Conservation (phyloP, 2,797 vertebrate species). For the Cryptoblepharus egeriae region DNA sequence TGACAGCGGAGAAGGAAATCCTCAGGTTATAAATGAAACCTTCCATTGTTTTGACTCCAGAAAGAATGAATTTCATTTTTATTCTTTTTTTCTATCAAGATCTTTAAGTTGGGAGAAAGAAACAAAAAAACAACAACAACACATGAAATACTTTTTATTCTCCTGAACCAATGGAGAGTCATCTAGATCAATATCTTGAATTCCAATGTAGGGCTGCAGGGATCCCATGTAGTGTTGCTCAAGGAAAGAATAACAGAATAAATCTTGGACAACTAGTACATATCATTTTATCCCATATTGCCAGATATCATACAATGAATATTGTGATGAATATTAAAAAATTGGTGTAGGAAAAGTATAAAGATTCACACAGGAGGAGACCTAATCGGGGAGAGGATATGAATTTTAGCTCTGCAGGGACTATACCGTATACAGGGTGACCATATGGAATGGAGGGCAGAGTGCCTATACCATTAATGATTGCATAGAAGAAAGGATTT, state of each 20-base stretch:
- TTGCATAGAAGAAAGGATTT: too few relatives aligned
- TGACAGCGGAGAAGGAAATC: neutral
- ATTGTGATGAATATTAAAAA: neutral
- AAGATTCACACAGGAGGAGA: neutral
- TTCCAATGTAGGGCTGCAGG: too few relatives aligned
- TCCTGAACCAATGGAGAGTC: too few relatives aligned
- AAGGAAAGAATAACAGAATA: neutral
- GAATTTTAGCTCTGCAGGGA: neutral
- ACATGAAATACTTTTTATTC: neutral
- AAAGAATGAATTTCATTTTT: neutral
- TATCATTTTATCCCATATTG: neutral
- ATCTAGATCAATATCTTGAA: too few relatives aligned
- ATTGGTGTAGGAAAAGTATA: neutral
- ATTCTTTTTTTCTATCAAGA: neutral
- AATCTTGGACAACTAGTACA: neutral
- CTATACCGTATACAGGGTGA: too few relatives aligned
- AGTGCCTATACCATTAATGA: too few relatives aligned
- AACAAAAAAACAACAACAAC: too few relatives aligned
- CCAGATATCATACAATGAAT: neutral
- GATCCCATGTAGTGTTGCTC: neutral
- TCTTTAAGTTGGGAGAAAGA: neutral
- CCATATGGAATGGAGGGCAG: too few relatives aligned
- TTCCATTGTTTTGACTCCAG: neutral
- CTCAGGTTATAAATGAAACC: constrained; percentile 11
- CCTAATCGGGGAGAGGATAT: neutral